Evolutionary conservation across 2,888 invertebrate species (phyloP), one percentile per base, ranked within the genome.

Genomic region (Phyllotreta striolata): DNA sequence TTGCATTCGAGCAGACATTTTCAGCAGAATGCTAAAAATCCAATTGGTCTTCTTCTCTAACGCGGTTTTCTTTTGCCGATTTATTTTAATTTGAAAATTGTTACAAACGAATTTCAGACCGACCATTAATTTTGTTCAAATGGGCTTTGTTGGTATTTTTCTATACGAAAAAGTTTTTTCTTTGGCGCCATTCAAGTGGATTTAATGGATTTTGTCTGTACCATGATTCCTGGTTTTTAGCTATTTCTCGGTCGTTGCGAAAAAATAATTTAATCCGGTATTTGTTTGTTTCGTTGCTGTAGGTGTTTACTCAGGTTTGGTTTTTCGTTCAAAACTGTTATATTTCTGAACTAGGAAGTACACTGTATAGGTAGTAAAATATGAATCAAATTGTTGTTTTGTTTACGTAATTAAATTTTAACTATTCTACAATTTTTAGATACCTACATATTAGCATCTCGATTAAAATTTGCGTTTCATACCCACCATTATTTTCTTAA

Each of bases 61-160:
- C 70, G 70, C 59, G 70, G 67, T 69, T 72, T 68, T 69, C 71
- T 67, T 66, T 70, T 60, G 65, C 63, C 71, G 67, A 72, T 73
- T 72, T 71, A 72, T 69, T 72, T 70, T 68, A 70, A 73, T 70
- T 70, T 69, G 64, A 63, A 65, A 69, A 68, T 70, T 65, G 68
- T 58, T 66, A 65, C 64, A 66, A 63, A 68, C 66, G 63, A 60
- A 61, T 65, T 70, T 68, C 66, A 54, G 47, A 10, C 57, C 46
- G 12, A 64, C 57, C 68, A 70, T 68, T 66, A 68, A 68, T 70
- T 70, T 65, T 64, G 63, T 66, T 66, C 65, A 63, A 62, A 64
- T 57, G 46, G 63, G 62, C 56, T 65, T 65, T 66, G 66, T 64
- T 52, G 60, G 62, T 63, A 57, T 63, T 66, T 68, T 66, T 66